Evolutionary conservation across 2,888 invertebrate species (phyloP).

Genomic region (Teinopalpus imperialis): DNA sequence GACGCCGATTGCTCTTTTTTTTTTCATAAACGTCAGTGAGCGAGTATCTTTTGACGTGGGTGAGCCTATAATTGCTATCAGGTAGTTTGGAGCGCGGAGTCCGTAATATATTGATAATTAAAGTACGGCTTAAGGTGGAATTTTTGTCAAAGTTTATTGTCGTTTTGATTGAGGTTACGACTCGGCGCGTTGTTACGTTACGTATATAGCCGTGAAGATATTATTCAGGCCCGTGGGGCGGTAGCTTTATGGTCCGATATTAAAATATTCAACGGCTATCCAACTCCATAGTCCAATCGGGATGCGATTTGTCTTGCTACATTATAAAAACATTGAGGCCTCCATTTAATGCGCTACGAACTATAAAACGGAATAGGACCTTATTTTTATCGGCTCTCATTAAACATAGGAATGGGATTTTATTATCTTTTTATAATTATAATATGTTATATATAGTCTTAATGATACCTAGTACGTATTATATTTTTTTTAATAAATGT

Average conservation of each 20-base stretch:
- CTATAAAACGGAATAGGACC: constrained; percentile 60
- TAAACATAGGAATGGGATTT: constrained; percentile 39
- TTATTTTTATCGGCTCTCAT: constrained; percentile 65
- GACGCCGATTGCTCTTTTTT: constrained; percentile 63
- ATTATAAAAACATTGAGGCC: constrained; percentile 67
- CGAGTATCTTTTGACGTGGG: constrained; percentile 74
- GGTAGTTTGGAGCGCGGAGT: constrained; percentile 71
- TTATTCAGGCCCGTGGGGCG: constrained; percentile 54
- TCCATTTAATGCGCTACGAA: constrained; percentile 56
- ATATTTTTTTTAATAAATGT: constrained; percentile 12
- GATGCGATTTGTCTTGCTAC: constrained; percentile 70
- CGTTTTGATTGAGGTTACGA: constrained; percentile 80
- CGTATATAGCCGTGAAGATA: constrained; percentile 49
- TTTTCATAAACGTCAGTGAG: constrained; percentile 69
- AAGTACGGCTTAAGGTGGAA: constrained; percentile 78
- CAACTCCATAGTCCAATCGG: constrained; percentile 53
- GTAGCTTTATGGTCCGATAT: constrained; percentile 70
- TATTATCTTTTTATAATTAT: constrained; percentile 35
- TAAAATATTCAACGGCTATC: constrained; percentile 50
- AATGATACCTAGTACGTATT: constrained; percentile 14
- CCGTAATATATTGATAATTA: constrained; percentile 81
- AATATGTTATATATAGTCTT: constrained; percentile 30
- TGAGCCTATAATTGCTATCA: constrained; percentile 80
- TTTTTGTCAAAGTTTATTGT: constrained; percentile 81
- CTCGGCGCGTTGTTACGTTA: constrained; percentile 44